These are phyloP conservation scores for Apis mellifera DNA, from an alignment of 1,140 invertebrate genomes.

Conservation along the genomic window Amel_HAv3.1 CM009931.2:3008501-3009000, in stretches of 20 bases:
- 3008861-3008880: not conserved
- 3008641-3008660: not conserved
- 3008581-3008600: conserved; percentile 59
- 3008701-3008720: conserved; percentile 58
- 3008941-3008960: too few species aligned
- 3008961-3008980: too few species aligned
- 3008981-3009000: too few species aligned
- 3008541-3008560: conserved; percentile 43
- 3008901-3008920: too few species aligned
- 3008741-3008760: conserved; percentile 21
- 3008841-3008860: not conserved
- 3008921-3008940: too few species aligned
- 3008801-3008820: not conserved
- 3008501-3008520: conserved; percentile 63
- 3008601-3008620: conserved; percentile 56
- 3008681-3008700: conserved; percentile 48
- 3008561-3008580: conserved; percentile 64
- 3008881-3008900: too few species aligned
- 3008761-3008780: conserved; percentile 3
- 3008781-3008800: conserved; percentile 6
- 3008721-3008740: conserved; percentile 55
- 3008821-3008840: not conserved
- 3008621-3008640: conserved; percentile 31
- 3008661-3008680: conserved; percentile 42
- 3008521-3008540: conserved; percentile 45